phyloP scores from a whole-genome alignment of 1,140 invertebrate species.

The Drosophila quadrilineata region DNA sequence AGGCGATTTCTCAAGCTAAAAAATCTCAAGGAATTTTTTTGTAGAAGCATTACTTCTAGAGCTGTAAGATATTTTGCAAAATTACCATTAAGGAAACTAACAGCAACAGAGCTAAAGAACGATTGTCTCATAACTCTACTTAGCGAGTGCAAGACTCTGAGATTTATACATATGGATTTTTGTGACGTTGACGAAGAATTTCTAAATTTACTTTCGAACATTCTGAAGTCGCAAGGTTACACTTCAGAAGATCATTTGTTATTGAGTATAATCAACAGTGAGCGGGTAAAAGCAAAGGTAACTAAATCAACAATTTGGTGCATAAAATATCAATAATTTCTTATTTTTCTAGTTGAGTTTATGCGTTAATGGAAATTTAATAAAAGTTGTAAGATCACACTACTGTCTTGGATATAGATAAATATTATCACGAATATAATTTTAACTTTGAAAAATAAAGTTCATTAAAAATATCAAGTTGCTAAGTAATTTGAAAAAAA shows the following conservation, averaged over 20 bases:
- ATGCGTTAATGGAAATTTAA: neutral
- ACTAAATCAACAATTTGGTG: too few species aligned
- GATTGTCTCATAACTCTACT: neutral
- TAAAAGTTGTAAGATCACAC: neutral
- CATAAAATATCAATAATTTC: too few species aligned
- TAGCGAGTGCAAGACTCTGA: neutral
- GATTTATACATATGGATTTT: neutral
- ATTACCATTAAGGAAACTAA: neutral
- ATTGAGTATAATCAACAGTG: neutral
- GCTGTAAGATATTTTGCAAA: neutral
- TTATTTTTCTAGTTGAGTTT: too few species aligned
- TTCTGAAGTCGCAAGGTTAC: neutral
- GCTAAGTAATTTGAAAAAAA: too few species aligned
- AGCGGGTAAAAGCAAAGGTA: too few species aligned
- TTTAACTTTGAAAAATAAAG: too few species aligned
- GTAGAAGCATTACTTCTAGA: neutral
- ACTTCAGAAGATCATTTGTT: neutral
- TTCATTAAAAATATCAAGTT: too few species aligned
- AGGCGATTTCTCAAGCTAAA: neutral
- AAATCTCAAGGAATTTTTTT: neutral
- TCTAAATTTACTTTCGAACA: neutral
- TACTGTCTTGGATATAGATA: too few species aligned
- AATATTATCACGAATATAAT: neutral
- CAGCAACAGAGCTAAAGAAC: neutral
- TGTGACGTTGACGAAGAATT: neutral